Evolutionary conservation across 2,797 vertebrate species (phyloP).

Genomic region (Rhadinocentrus ornatus): DNA sequence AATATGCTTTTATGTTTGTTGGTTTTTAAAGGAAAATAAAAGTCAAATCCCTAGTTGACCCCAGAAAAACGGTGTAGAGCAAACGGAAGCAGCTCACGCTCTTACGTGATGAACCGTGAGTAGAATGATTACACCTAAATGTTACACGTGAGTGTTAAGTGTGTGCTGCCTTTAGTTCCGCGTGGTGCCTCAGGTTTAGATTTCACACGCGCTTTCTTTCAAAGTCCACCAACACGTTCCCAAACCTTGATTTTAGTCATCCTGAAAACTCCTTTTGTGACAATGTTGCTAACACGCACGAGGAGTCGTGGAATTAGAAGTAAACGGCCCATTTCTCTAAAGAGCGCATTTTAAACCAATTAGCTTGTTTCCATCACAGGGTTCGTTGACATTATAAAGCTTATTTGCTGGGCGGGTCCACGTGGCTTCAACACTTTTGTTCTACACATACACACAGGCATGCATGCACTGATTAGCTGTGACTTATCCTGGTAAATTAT

Average conservation of each 20-base stretch:
- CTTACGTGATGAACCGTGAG: slow-evolving; percentile 41
- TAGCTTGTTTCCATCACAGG: slow-evolving; percentile 57
- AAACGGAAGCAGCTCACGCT: slow-evolving; percentile 5
- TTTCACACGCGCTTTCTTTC: slow-evolving; percentile 34
- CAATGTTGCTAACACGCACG: slow-evolving; percentile 31
- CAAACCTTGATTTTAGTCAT: not conserved
- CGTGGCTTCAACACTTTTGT: slow-evolving; percentile 25
- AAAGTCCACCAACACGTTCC: not conserved
- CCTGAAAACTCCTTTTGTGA: not conserved
- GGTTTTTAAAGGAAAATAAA: no score
- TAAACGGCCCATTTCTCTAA: slow-evolving; percentile 43
- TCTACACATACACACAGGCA: not conserved
- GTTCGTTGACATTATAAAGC: slow-evolving; percentile 37
- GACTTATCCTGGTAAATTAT: no score
- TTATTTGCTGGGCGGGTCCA: slow-evolving; percentile 54
- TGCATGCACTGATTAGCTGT: not conserved
- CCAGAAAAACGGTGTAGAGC: not conserved
- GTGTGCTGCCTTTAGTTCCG: slow-evolving; percentile 53
- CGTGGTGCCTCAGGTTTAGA: slow-evolving; percentile 32
- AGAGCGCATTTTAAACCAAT: slow-evolving; percentile 46
- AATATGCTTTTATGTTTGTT: no score
- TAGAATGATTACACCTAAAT: not conserved
- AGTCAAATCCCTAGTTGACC: no score
- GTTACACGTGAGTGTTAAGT: slow-evolving; percentile 69
- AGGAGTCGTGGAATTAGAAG: slow-evolving; percentile 45